Percentiles rank a stretch among this genome's conserved stretches.
These are phyloP conservation scores for Melanotaenia parkinsoni DNA, from an alignment of 2,797 vertebrate genomes.

Conservation along the genomic window DNA sequence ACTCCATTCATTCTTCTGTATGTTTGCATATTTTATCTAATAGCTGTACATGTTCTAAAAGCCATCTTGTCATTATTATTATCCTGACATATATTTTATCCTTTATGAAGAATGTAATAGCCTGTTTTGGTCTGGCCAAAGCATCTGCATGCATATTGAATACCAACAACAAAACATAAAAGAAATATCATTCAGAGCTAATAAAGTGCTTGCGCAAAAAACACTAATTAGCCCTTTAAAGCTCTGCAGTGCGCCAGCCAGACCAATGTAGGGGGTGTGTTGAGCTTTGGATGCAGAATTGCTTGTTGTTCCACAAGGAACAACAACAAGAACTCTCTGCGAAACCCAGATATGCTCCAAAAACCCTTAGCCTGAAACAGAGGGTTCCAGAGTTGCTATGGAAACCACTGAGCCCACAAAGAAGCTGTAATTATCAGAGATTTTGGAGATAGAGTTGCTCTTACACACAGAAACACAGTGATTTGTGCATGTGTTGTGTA, in stretches of 20 bases:
- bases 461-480: slow-evolving; percentile 1
- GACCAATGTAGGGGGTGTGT: slow-evolving; percentile 30
- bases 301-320: slow-evolving; percentile 27
- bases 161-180: slow-evolving; percentile 10
- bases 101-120: not conserved
- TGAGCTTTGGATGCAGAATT: slow-evolving; percentile 47
- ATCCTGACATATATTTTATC: not conserved
- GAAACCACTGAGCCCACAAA: slow-evolving; percentile 64
- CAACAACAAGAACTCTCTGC: slow-evolving; percentile 30
- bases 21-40: not conserved
- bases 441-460: slow-evolving; percentile 23
- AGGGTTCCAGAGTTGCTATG: slow-evolving; percentile 67
- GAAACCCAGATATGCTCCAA: slow-evolving; percentile 46
- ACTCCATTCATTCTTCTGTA: not conserved
- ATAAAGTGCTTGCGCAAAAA: slow-evolving; percentile 14
- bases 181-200: slow-evolving; percentile 6
- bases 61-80: not conserved
- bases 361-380: slow-evolving; percentile 36
- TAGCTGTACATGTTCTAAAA: not conserved
- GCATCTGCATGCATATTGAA: not conserved
- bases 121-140: not conserved
- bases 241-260: slow-evolving; percentile 25
- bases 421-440: slow-evolving; percentile 62
- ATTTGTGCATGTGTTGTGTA: not conserved
- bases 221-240: slow-evolving; percentile 47